These are phyloP conservation scores for Polylopha cassiicola DNA, from an alignment of 2,888 invertebrate genomes.

Conservation along the genomic window DNA sequence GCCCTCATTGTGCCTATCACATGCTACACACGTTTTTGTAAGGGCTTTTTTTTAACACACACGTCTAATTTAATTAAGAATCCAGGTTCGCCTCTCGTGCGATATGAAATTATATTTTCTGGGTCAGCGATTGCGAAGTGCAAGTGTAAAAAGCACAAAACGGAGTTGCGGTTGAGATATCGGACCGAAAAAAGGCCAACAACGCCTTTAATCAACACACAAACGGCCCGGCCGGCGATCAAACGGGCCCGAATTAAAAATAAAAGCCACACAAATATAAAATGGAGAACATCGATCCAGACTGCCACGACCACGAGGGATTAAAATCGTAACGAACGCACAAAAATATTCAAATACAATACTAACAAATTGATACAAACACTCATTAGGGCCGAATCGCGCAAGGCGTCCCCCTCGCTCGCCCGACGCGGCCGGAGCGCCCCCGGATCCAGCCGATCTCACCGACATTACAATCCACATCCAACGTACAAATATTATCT, in stretches of 20 bases:
- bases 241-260: conserved; percentile 53
- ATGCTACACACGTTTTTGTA: conserved; percentile 38
- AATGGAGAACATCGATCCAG: conserved; percentile 68
- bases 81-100: conserved; percentile 12
- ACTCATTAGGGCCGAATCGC: conserved; percentile 73
- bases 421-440: conserved; percentile 30
- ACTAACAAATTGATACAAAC: conserved; percentile 78
- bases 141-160: conserved; percentile 37
- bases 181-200: conserved; percentile 40
- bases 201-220: conserved; percentile 64
- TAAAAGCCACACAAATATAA: conserved; percentile 53
- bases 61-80: conserved; percentile 20
- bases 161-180: conserved; percentile 35
- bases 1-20: conserved; percentile 48
- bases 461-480: conserved; percentile 75
- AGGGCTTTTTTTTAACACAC: conserved; percentile 31
- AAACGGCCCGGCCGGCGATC: conserved; percentile 49
- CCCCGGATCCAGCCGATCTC: conserved; percentile 47
- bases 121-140: conserved; percentile 24
- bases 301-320: conserved; percentile 63
- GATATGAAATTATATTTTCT: conserved; percentile 18
- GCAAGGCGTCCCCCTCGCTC: conserved; percentile 50
- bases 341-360: conserved; percentile 77
- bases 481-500: conserved; percentile 78
- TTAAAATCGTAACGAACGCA: conserved; percentile 75